Base-by-base conservation (phyloP, 2,888 invertebrate species). In the Caenorhabditis zanzibari region DNA sequence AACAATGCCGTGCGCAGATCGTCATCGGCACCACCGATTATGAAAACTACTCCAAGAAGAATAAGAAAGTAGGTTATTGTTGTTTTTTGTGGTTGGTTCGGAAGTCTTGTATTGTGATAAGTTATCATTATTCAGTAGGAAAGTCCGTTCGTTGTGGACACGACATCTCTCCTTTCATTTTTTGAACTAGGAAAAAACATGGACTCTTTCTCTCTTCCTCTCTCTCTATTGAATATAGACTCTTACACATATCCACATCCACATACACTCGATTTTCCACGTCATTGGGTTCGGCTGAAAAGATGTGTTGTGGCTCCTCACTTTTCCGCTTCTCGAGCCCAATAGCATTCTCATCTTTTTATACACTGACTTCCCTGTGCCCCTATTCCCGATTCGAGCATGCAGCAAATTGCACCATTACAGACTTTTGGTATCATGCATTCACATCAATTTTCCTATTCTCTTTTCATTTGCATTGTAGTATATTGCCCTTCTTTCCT, bases 201-300 rank as follows among this genome's bases (percentile, higher is more conserved):
- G 58, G 76, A 44, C 64, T 32, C 32, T 56, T 58, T 63, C 44
- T 44, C 41, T 47, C 64, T 14, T 14, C 41, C 24, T 49, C 64
- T 49, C 66, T 68, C 52, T 68, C 54, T 68, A 69, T 63, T 44
- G 59, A 69, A 71, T 63, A 71, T 69, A 63, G 61, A 71, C 63
- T 63, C 49, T 58, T 61, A 69, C 77, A 69, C 71, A 77, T 58
- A 52, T 47, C 52, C 80, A 59, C 66, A 73, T 73, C 49, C 73
- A 61, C 58, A 64, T 58, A 74, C 66, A 74, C 81, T 74, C 81
- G 66, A 81, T 81, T 74, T 72, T 73, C 74, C 66, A 80, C 80
- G 72, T 80, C 73, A 80, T 80, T 77, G 69, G 77, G 69, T 77
- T 77, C 44, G 63, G 77, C 71, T 77, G 71, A 61, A 77, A 71